These are phyloP conservation scores for Tenthredo amoena DNA, from an alignment of 2,888 invertebrate genomes.

Conservation along the genomic window DNA sequence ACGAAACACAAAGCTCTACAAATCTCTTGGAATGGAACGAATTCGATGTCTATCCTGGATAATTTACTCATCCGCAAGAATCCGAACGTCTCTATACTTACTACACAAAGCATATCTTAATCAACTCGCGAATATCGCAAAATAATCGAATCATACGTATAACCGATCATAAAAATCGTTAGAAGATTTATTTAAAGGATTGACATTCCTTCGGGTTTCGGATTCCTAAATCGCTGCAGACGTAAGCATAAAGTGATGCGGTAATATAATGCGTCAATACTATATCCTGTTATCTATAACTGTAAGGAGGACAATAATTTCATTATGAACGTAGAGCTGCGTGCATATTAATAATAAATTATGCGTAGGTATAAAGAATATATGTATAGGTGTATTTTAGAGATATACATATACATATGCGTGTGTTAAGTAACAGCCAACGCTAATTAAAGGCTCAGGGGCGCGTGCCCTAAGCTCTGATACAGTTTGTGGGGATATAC, in stretches of 20 bases:
- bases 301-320: not conserved
- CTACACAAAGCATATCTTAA: not conserved
- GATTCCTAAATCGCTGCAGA: not conserved
- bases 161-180: not conserved
- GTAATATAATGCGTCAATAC: not conserved
- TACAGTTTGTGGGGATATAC: conserved; percentile 10
- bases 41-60: not conserved
- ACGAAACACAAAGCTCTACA: conserved; percentile 13
- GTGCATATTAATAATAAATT: not conserved
- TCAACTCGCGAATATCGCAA: not conserved
- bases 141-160: not conserved
- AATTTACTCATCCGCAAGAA: not conserved
- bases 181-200: not conserved
- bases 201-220: not conserved
- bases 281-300: not conserved
- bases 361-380: conserved; percentile 12
- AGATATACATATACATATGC: not conserved
- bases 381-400: not conserved
- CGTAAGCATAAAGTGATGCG: not conserved
- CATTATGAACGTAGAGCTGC: not conserved
- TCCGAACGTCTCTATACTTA: not conserved
- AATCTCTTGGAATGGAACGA: conserved; percentile 29
- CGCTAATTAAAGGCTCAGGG: conserved; percentile 19
- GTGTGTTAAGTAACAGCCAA: not conserved
- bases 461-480: conserved; percentile 18